Base-by-base conservation (phyloP, 2,113 vertebrate species). In the Chinchilla lanigera region DNA sequence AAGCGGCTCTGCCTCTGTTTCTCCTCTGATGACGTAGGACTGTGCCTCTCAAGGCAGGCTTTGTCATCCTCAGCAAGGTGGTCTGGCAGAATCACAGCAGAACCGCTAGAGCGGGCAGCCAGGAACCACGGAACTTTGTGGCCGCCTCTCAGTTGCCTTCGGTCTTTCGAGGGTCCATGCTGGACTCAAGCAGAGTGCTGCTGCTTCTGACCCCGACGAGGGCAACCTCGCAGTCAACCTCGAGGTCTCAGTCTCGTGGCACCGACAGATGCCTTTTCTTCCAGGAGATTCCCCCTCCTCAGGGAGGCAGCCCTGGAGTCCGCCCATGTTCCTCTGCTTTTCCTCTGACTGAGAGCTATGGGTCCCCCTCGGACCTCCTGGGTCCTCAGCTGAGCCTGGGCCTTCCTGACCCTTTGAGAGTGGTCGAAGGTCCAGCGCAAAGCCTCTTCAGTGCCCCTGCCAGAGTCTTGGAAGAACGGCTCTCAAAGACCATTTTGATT, bases 401-500 rank as follows among this genome's bases (percentile, higher is more conserved):
- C 87, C n/a, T 77, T 92, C 22, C 77, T 88, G 86, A 67, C 41
- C 67, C 60, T 10, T 38, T 77, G 69, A 78, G 78, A 77, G 16
- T 86, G 96, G 71, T 47, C 54, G 35, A 61, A 92, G 47, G 41
- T 86, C 73, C 44, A 5, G 75, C 90, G 95, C 80, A 90, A 33
- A 89, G 65, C 85, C 56, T 91, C 26, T 38, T 13, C 26, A 1
- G 44, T 87, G 8, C 61, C 78, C 86, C 19, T 44, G 71, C 90
- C 77, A 95, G 93, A 67, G 38, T 78, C 87, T 87, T 52, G 77
- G 92, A 95, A 94, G 84, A 54, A 87, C 58, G 6, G 7, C 77
- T 85, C 90, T 96, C 90, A 47, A 85, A 93, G 93, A 69, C 60
- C 60, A 84, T 93, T 94, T 85, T 94, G 92, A 97, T 61, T 91